A percentile compares a stretch with the other conserved stretches of the same genome.
phyloP scores from a whole-genome alignment of 2,888 invertebrate species.

The Erebia palarica region DNA sequence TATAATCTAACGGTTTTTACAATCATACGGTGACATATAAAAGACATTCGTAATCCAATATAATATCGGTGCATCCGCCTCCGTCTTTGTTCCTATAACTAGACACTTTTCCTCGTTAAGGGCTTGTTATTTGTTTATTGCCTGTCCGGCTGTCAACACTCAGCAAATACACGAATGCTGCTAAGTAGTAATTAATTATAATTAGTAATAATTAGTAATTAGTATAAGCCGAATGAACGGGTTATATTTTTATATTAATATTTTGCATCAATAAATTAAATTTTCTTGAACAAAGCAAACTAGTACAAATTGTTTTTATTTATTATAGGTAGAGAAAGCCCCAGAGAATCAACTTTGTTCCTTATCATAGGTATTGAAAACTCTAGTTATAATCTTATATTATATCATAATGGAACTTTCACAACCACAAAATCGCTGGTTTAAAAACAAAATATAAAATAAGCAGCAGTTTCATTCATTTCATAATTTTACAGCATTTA shows the following conservation, averaged over 20 bases:
- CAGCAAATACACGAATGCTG: constrained; percentile 44
- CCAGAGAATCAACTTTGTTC: too few species aligned
- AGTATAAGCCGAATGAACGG: constrained; percentile 1
- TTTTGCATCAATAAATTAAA: too few species aligned
- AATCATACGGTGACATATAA: too few species aligned
- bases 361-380: too few species aligned
- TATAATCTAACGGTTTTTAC: too few species aligned
- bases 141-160: constrained; percentile 57
- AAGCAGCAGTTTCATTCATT: not conserved
- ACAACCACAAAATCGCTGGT: not conserved
- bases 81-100: constrained; percentile 46
- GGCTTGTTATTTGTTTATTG: constrained; percentile 77
- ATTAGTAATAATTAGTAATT: constrained; percentile 16
- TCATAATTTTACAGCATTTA: not conserved
- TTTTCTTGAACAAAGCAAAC: too few species aligned
- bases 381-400: too few species aligned
- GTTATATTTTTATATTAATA: not conserved
- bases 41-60: constrained; percentile 8
- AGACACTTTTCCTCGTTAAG: constrained; percentile 78
- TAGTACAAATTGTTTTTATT: too few species aligned
- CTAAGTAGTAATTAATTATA: constrained; percentile 16
- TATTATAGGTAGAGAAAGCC: too few species aligned
- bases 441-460: not conserved
- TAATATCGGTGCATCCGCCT: constrained; percentile 38
- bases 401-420: not conserved